Conservation (phyloP, 2,888 invertebrate species). For the Nasonovia ribisnigri region DNA sequence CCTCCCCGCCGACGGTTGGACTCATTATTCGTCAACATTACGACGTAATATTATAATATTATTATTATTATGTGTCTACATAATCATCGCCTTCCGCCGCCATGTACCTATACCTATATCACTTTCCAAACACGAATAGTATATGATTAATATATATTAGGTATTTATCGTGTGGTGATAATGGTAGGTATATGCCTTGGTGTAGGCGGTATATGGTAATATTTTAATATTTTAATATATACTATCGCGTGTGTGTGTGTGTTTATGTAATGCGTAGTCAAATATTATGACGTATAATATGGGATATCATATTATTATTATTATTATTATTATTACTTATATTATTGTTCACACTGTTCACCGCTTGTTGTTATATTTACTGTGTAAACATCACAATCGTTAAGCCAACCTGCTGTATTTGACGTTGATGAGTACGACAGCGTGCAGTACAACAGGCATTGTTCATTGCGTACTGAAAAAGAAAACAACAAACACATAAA, state of each 20-base stretch:
- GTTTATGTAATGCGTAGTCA: background rate
- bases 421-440: background rate
- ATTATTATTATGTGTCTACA: constrained; percentile 5
- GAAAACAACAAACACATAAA: background rate
- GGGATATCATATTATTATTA: background rate
- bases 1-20: background rate
- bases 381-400: constrained; percentile 8
- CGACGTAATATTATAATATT: background rate
- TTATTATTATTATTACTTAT: background rate
- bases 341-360: background rate
- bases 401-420: background rate
- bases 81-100: background rate
- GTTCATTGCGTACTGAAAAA: background rate
- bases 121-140: background rate
- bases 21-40: constrained; percentile 26
- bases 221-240: background rate
- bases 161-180: background rate
- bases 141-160: background rate
- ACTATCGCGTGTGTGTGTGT: background rate
- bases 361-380: constrained; percentile 6
- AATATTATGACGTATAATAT: background rate
- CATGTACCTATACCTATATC: background rate
- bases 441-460: background rate
- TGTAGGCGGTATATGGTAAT: background rate
- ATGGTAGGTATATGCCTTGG: background rate